Percentiles rank a stretch among this genome's conserved stretches.
These are phyloP conservation scores for Sphaerophoria taeniata DNA, from an alignment of 2,888 invertebrate genomes.

Conservation along the genomic window DNA sequence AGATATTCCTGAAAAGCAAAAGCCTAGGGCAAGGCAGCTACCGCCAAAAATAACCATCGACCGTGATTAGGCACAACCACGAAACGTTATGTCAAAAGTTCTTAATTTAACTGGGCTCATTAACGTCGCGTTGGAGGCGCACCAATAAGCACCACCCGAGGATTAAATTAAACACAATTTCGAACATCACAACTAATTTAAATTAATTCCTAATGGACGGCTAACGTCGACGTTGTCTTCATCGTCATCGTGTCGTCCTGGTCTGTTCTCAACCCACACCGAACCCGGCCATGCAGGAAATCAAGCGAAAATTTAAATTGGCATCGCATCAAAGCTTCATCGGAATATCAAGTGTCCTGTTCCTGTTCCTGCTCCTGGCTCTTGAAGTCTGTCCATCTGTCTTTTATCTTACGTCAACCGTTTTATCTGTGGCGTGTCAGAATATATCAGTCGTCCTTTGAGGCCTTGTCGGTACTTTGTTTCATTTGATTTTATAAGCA, in stretches of 20 bases:
- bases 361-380: neutral
- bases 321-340: constrained; percentile 39
- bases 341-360: neutral
- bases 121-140: constrained; percentile 69
- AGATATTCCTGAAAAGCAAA: constrained; percentile 32
- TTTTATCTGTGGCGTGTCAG: neutral
- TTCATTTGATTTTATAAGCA: constrained; percentile 54
- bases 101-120: constrained; percentile 71
- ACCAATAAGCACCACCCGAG: constrained; percentile 57
- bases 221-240: constrained; percentile 40
- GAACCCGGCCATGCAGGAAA: constrained; percentile 45
- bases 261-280: constrained; percentile 46
- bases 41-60: constrained; percentile 23
- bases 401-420: constrained; percentile 1
- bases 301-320: constrained; percentile 67
- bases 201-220: constrained; percentile 74
- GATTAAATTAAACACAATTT: constrained; percentile 74
- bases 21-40: constrained; percentile 19
- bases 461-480: constrained; percentile 8
- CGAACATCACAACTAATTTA: constrained; percentile 74
- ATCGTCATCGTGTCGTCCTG: too few species aligned
- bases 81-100: constrained; percentile 51
- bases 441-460: neutral
- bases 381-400: constrained; percentile 57
- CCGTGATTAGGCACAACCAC: constrained; percentile 48